Conservation (phyloP, 2,113 vertebrate genomes). For the Butorides virescens region DNA sequence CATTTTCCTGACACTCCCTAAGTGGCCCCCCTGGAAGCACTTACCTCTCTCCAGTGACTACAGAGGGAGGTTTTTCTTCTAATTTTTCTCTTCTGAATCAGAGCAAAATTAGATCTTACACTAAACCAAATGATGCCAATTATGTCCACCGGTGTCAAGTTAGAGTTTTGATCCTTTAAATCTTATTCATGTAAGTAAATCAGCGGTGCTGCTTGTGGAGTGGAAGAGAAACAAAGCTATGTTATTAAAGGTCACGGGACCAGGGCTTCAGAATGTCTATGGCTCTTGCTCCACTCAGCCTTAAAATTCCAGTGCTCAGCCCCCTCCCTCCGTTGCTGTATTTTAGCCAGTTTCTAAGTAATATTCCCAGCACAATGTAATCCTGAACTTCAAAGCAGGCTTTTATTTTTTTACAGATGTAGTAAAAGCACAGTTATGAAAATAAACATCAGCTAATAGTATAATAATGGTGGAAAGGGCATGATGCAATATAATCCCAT, state of each 20-base stretch:
- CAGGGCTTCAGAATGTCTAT: background rate
- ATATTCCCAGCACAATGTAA: slow-evolving; percentile 4
- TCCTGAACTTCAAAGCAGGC: slow-evolving; percentile 12
- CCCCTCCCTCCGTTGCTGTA: background rate
- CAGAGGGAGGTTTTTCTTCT: background rate
- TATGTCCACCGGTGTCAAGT: background rate
- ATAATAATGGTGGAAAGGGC: background rate
- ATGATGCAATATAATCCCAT: background rate
- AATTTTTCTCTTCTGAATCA: background rate
- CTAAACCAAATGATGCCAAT: background rate
- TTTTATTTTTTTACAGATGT: background rate
- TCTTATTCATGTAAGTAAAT: slow-evolving; percentile 22
- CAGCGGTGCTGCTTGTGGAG: background rate
- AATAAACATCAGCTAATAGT: slow-evolving; percentile 22
- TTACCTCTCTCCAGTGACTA: background rate
- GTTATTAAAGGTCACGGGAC: background rate
- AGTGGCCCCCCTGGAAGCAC: background rate
- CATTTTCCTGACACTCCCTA: background rate
- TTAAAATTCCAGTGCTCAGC: background rate
- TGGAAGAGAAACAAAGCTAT: background rate
- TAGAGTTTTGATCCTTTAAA: slow-evolving; percentile 13
- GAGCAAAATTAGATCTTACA: slow-evolving; percentile 14
- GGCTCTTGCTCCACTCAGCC: background rate
- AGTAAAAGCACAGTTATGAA: slow-evolving; percentile 38
- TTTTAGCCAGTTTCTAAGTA: background rate